Percentiles rank a stretch among this genome's conserved stretches.
Conservation (phyloP, 2,113 vertebrate species). For the Sclerurus mexicanus region DNA sequence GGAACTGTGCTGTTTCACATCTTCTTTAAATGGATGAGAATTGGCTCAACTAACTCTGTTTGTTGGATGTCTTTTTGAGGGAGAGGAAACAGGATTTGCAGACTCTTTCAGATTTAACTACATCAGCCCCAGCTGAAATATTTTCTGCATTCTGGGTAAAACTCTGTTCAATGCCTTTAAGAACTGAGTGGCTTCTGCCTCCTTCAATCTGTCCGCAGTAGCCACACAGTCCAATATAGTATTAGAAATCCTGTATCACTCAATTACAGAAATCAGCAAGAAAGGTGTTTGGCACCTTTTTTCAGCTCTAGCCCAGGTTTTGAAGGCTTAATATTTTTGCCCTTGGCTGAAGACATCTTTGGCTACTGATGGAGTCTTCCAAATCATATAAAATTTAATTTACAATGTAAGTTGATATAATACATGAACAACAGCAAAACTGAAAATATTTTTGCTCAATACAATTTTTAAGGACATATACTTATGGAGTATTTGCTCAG, state of each 20-base stretch:
- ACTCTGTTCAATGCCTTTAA: background rate
- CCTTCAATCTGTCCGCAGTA: background rate
- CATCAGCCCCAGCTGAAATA: background rate
- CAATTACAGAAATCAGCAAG: background rate
- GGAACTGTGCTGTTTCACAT: background rate
- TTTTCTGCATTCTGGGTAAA: background rate
- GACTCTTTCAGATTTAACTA: constrained; percentile 8
- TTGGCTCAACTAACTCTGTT: background rate
- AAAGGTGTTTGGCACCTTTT: background rate
- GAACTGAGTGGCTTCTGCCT: background rate
- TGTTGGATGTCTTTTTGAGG: background rate
- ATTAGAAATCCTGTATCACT: background rate
- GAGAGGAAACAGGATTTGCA: background rate
- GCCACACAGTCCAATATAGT: background rate
- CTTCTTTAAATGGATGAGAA: constrained; percentile 1
- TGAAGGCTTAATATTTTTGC: background rate
- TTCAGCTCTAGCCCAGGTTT: background rate
- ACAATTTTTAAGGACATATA: background rate
- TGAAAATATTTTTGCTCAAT: background rate
- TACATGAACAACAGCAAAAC: background rate
- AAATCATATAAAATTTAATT: background rate
- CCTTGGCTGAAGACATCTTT: background rate
- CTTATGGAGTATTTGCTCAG: background rate
- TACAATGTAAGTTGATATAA: background rate
- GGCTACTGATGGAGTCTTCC: background rate